Conservation (phyloP, 2,888 invertebrate genomes). For the Acrobasis suavella region DNA sequence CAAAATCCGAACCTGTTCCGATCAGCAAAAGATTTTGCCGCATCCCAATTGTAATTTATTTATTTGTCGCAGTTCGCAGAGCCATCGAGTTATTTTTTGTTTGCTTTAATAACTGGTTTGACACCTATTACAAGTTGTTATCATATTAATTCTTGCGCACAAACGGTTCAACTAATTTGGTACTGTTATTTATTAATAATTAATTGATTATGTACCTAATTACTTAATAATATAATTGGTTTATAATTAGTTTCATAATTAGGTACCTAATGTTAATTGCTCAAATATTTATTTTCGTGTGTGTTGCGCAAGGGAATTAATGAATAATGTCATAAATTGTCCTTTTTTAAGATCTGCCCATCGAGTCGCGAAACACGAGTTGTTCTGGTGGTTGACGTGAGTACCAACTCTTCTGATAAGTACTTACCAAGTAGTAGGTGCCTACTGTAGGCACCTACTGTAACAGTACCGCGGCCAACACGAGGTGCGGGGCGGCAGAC, state of each 20-base stretch:
- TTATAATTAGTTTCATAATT: not conserved
- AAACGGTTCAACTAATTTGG: conserved; percentile 4
- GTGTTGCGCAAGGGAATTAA: not conserved
- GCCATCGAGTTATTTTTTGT: conserved; percentile 35
- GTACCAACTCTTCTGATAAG: not conserved
- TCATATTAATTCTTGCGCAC: not conserved
- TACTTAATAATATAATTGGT: not conserved
- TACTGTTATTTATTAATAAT: conserved; percentile 8
- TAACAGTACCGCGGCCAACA: conserved; percentile 44
- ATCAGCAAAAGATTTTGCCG: conserved; percentile 48
- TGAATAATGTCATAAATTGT: not conserved
- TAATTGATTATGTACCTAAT: conserved; percentile 2
- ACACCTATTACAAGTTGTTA: conserved; percentile 18
- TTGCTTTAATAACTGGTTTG: conserved; percentile 21
- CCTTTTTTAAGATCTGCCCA: not conserved
- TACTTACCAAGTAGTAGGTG: not conserved
- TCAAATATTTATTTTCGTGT: not conserved
- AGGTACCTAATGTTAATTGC: not conserved
- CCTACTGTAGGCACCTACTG: conserved; percentile 24
- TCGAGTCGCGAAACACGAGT: not conserved
- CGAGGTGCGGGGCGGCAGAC: conserved; percentile 44
- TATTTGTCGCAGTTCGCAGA: conserved; percentile 30
- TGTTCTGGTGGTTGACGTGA: not conserved
- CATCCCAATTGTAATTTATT: conserved; percentile 39
- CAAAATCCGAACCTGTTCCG: conserved; percentile 75